phyloP scores from a whole-genome alignment of 1,140 invertebrate species.

The Myzus persicae region DNA sequence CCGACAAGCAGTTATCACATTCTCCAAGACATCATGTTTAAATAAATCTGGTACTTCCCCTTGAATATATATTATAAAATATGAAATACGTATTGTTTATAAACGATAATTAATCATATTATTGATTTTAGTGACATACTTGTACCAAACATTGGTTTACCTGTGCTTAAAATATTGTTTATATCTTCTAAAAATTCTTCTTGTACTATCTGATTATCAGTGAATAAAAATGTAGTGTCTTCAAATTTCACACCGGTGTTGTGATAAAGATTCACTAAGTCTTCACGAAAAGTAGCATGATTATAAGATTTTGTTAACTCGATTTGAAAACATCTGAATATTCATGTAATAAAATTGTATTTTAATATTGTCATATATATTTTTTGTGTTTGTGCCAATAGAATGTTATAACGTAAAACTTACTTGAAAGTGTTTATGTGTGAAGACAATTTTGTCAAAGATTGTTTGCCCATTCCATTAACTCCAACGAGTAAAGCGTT shows the following conservation, averaged over 20 bases:
- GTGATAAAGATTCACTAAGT: slow-evolving; percentile 76
- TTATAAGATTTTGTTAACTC: slow-evolving; percentile 77
- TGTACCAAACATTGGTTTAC: slow-evolving; percentile 7
- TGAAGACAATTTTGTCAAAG: slow-evolving; percentile 85
- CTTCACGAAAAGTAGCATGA: slow-evolving; percentile 69
- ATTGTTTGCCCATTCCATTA: slow-evolving; percentile 91
- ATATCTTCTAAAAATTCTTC: slow-evolving; percentile 94
- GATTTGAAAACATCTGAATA: slow-evolving; percentile 81
- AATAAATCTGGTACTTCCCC: slow-evolving; percentile 87
- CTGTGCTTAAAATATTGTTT: slow-evolving; percentile 88
- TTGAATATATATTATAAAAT: slow-evolving; percentile 60
- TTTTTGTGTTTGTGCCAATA: not conserved
- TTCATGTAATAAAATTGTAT: not conserved
- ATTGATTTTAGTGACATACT: not conserved
- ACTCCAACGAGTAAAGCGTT: slow-evolving; percentile 87
- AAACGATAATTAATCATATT: slow-evolving; percentile 62
- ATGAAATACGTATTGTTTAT: slow-evolving; percentile 61
- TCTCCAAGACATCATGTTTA: slow-evolving; percentile 84
- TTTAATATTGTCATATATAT: not conserved
- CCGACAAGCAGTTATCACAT: slow-evolving; percentile 76
- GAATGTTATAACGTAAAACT: not conserved
- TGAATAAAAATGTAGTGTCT: slow-evolving; percentile 84
- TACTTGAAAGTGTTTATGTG: slow-evolving; percentile 92
- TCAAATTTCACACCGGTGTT: slow-evolving; percentile 76
- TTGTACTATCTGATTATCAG: slow-evolving; percentile 88